Evolutionary conservation across 2,797 vertebrate species (phyloP).

Genomic region (Stomatorhinus walkeri): DNA sequence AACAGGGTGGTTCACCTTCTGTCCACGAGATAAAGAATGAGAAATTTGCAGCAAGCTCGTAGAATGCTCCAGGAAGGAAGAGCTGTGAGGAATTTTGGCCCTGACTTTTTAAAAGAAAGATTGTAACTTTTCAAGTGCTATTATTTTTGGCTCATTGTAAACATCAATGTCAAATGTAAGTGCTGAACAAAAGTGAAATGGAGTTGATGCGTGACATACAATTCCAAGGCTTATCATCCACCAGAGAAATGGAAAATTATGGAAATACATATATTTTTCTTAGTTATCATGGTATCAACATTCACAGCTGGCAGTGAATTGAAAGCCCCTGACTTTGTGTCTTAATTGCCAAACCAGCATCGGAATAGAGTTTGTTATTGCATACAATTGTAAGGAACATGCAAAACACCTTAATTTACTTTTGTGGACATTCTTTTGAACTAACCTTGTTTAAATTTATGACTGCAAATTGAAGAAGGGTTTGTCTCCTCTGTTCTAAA

Average conservation of each 20-base stretch:
- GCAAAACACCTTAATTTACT: constrained; percentile 26
- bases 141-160: not conserved
- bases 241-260: not conserved
- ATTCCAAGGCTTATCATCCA: not conserved
- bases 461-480: not conserved
- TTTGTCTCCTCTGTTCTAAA: not conserved
- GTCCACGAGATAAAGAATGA: not conserved
- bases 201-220: not conserved
- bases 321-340: constrained; percentile 31
- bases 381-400: constrained; percentile 43
- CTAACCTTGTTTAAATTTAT: not conserved
- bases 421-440: not conserved
- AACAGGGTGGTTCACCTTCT: not conserved
- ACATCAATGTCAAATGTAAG: not conserved
- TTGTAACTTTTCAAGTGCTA: not conserved
- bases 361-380: constrained; percentile 44
- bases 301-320: constrained; percentile 11
- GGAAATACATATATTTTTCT: not conserved
- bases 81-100: not conserved
- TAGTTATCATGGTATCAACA: not conserved
- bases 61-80: not conserved
- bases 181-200: not conserved
- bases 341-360: constrained; percentile 38
- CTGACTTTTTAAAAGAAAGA: not conserved
- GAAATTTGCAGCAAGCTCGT: not conserved